A percentile compares a stretch with the other conserved stretches of the same genome.
phyloP scores from a whole-genome alignment of 2,797 vertebrate species.

The Diplodus puntazzo region DNA sequence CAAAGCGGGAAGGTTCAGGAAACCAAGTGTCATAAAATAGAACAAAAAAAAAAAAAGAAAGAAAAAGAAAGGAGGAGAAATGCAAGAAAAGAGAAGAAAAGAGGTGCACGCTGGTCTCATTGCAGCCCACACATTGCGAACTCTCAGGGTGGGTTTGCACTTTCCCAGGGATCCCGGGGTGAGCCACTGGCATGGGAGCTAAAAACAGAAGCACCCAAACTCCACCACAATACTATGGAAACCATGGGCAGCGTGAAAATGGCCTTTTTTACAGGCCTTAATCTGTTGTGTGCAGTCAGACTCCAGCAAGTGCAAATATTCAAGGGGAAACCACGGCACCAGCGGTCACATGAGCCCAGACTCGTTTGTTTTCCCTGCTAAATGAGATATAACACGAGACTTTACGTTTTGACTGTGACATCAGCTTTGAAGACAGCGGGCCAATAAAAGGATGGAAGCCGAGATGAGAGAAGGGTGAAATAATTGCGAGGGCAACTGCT shows the following conservation, averaged over 20 bases:
- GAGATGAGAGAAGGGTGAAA: slow-evolving; percentile 45
- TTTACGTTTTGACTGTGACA: slow-evolving; percentile 74
- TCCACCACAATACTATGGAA: slow-evolving; percentile 83
- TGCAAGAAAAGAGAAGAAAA: slow-evolving; percentile 38
- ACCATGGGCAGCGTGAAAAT: slow-evolving; percentile 77
- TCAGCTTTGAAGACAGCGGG: slow-evolving; percentile 69
- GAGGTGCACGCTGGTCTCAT: slow-evolving; percentile 57
- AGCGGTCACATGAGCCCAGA: slow-evolving; percentile 70
- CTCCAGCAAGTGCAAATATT: slow-evolving; percentile 70
- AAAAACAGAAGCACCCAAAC: slow-evolving; percentile 81
- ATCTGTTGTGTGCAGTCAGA: slow-evolving; percentile 72
- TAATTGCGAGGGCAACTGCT: slow-evolving; percentile 56
- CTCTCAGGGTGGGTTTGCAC: slow-evolving; percentile 78
- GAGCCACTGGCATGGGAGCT: slow-evolving; percentile 73
- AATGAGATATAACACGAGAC: slow-evolving; percentile 78
- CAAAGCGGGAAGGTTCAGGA: slow-evolving; percentile 64
- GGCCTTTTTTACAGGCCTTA: slow-evolving; percentile 72
- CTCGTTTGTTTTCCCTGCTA: slow-evolving; percentile 82
- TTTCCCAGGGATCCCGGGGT: slow-evolving; percentile 74
- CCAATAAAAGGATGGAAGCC: slow-evolving; percentile 59
- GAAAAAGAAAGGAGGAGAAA: background rate
- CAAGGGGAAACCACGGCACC: slow-evolving; percentile 72
- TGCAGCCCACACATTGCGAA: slow-evolving; percentile 79
- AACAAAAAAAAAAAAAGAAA: slow-evolving; percentile 5
- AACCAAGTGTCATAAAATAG: slow-evolving; percentile 74